Conservation (phyloP, 2,888 invertebrate genomes). For the Patella caerulea region DNA sequence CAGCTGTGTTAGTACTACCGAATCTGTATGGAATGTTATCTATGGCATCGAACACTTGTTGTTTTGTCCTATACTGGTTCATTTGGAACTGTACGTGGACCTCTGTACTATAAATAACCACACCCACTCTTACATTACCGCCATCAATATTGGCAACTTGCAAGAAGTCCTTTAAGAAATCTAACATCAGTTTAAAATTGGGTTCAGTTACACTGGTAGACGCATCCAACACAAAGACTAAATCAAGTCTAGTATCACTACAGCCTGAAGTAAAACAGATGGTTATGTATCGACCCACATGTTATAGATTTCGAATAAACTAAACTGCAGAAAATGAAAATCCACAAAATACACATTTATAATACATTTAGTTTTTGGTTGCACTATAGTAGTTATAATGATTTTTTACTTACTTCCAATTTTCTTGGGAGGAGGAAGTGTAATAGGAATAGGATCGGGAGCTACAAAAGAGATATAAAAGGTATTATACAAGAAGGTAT, state of each 20-base stretch:
- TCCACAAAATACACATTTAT: too few relatives aligned
- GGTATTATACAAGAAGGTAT: too few relatives aligned
- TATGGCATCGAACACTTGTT: constrained; percentile 46
- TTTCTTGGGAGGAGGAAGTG: neutral
- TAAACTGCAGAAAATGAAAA: neutral
- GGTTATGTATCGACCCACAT: too few relatives aligned
- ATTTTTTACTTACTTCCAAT: neutral
- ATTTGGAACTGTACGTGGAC: constrained; percentile 53
- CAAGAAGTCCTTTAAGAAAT: constrained; percentile 52
- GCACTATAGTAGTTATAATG: neutral
- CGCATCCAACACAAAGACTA: constrained; percentile 58
- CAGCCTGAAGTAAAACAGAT: constrained; percentile 25
- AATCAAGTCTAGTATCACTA: constrained; percentile 42
- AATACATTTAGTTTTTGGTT: too few relatives aligned
- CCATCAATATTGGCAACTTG: constrained; percentile 43
- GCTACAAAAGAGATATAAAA: too few relatives aligned
- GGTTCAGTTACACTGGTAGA: constrained; percentile 56
- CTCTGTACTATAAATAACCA: constrained; percentile 33
- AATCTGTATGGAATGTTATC: constrained; percentile 47
- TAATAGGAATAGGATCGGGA: too few relatives aligned
- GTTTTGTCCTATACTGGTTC: constrained; percentile 41
- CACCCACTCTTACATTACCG: constrained; percentile 37
- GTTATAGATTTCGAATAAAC: neutral
- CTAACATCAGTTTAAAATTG: constrained; percentile 48
- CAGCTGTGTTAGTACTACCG: constrained; percentile 61